Evolutionary conservation across 2,888 invertebrate species (phyloP), one percentile per base, ranked within the genome.

Genomic region (Gibbula magus): DNA sequence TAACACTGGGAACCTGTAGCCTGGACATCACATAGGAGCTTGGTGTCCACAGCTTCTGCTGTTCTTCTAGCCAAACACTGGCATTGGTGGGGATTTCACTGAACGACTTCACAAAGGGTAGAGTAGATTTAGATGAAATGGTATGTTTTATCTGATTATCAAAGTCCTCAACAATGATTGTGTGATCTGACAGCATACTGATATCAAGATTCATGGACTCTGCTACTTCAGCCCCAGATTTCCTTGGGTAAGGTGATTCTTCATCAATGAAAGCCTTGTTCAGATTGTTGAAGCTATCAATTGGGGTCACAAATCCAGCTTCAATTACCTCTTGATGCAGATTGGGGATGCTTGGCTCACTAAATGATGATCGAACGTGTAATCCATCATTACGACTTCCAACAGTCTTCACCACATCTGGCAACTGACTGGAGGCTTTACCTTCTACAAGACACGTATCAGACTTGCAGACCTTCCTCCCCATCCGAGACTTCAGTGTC

Each of bases 1-100:
- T 51, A 22, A 51, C 25, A n/a, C 8, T 45, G 1, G 74, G 74
- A 16, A 51, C 45, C 52, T 74, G 74, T 25, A 74, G 51, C 20
- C 16, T 1, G 20, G 39, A 25, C 51, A 74, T 22, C 16, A 52
- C 22, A 35, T 18, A 74, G n/a, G 74, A 52, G 74, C 51, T 74
- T 2, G 51, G 52, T 74, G 74, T n/a, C 74, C 74, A 74, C 74
- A 74, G 25, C 52, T 74, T 51, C 74, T 74, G 51, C 74, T 25
- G 51, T 20, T 25, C 25, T 51, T 51, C 7, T 16, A 20, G 51
- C 74, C 45, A 51, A 20, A 29, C 35, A 35, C 32, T 70, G 22
- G 20, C 35, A 18, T 70, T 18, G n/a, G 61, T 25, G 29, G 61
- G 61, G 25, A 61, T 61, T 18, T 61, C 61, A 61, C 61, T 61